Percentiles rank a stretch among this genome's conserved stretches.
These are phyloP conservation scores for Drosophila atroscutellata DNA, from an alignment of 2,888 invertebrate species.

Conservation along the genomic window DNA sequence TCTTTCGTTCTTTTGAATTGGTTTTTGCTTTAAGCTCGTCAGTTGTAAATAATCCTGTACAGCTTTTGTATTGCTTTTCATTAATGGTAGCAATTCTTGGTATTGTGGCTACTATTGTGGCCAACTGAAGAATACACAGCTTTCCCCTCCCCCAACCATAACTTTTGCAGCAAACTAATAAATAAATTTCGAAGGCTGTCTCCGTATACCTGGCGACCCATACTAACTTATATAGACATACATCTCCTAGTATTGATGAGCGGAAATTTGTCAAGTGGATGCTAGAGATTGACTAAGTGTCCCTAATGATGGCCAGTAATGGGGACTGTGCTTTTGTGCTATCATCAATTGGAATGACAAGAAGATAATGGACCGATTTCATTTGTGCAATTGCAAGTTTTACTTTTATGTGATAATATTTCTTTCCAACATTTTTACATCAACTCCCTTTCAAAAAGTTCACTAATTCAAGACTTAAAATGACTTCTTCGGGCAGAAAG, in stretches of 20 bases:
- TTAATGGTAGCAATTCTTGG: conserved; percentile 38
- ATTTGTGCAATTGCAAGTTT: not conserved
- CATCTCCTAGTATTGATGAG: conserved; percentile 54
- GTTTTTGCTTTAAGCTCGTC: conserved; percentile 69
- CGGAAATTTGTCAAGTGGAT: conserved; percentile 55
- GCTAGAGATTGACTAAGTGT: not conserved
- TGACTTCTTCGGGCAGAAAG: not conserved
- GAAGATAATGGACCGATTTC: not conserved
- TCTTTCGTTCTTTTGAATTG: conserved; percentile 63
- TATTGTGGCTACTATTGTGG: conserved; percentile 35
- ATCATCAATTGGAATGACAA: not conserved
- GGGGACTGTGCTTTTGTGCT: not conserved
- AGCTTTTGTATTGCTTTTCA: conserved; percentile 63
- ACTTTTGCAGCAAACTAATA: conserved; percentile 19
- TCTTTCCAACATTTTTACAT: not conserved
- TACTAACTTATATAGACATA: not conserved
- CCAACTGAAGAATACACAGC: conserved; percentile 26
- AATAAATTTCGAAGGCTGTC: conserved; percentile 20
- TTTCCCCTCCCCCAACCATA: too few species aligned
- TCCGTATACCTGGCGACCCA: conserved; percentile 29
- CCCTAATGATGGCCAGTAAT: not conserved
- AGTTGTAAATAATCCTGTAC: conserved; percentile 73
- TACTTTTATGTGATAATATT: not conserved
- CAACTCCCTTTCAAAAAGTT: not conserved
- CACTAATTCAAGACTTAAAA: not conserved